These are phyloP conservation scores for Phaethornis superciliosus DNA, from an alignment of 2,113 vertebrate species.

Conservation along the genomic window DNA sequence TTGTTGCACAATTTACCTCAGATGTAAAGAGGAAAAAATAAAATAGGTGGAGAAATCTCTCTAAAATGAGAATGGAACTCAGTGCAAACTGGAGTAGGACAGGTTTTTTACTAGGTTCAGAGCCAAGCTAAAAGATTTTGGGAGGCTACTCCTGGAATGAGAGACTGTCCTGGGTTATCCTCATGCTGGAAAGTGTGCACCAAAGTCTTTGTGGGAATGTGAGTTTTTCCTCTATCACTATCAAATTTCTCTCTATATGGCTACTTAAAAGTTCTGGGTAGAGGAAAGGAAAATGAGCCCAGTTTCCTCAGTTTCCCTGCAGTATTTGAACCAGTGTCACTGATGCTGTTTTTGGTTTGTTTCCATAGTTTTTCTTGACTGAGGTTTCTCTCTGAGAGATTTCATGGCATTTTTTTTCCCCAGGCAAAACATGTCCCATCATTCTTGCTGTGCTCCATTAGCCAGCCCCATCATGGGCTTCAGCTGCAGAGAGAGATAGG, in stretches of 20 bases:
- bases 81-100: not conserved
- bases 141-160: not conserved
- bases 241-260: slow-evolving; percentile 13
- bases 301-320: slow-evolving; percentile 60
- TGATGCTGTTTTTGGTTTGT: slow-evolving; percentile 26
- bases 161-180: not conserved
- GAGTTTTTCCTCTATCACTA: not conserved
- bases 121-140: not conserved
- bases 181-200: not conserved
- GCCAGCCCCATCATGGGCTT: not conserved
- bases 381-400: slow-evolving; percentile 8
- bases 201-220: slow-evolving; percentile 15
- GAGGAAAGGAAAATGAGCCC: not conserved
- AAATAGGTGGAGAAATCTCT: not conserved
- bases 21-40: not conserved
- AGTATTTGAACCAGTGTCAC: not conserved
- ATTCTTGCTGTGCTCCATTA: not conserved
- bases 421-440: not conserved
- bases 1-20: not conserved
- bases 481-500: not conserved
- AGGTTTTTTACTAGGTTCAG: not conserved
- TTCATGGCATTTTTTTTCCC: not conserved
- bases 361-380: not conserved
- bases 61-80: not conserved
- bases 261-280: slow-evolving; percentile 2